Evolutionary conservation across 2,888 invertebrate genomes (phyloP).

Genomic region (Polia nebulosa): DNA sequence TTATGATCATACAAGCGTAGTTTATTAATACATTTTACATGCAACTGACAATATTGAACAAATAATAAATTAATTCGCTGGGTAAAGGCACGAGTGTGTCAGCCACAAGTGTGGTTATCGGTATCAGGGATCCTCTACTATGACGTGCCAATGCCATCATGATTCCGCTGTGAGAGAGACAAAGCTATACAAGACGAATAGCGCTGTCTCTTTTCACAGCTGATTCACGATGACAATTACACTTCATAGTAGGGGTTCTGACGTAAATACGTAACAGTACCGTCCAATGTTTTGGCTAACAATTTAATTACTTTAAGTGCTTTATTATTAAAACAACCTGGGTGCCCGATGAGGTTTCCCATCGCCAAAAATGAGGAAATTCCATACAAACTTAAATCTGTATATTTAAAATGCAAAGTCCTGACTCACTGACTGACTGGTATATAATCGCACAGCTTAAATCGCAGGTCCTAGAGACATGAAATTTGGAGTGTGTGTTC

Average conservation of each 20-base stretch:
- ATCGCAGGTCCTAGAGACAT: no score
- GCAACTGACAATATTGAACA: not conserved
- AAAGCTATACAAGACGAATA: no score
- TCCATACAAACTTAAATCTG: no score
- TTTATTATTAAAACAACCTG: not conserved
- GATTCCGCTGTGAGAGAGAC: no score
- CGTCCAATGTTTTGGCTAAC: not conserved
- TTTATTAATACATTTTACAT: slow-evolving; percentile 16
- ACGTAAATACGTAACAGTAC: not conserved
- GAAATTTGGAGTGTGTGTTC: no score
- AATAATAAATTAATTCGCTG: slow-evolving; percentile 19
- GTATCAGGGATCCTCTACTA: not conserved
- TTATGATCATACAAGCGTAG: not conserved
- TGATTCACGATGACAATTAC: no score
- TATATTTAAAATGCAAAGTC: no score
- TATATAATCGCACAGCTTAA: no score
- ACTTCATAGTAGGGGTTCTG: no score
- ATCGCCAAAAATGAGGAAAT: not conserved
- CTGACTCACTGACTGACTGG: no score
- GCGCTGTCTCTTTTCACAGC: no score
- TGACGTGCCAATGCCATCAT: no score
- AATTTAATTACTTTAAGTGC: slow-evolving; percentile 15
- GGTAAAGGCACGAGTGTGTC: not conserved
- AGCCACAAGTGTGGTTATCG: slow-evolving; percentile 13
- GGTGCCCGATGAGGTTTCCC: not conserved